A percentile compares a stretch with the other conserved stretches of the same genome.
Evolutionary conservation across 2,888 invertebrate genomes (phyloP).

Genomic region (Hyposoter dolosus): DNA sequence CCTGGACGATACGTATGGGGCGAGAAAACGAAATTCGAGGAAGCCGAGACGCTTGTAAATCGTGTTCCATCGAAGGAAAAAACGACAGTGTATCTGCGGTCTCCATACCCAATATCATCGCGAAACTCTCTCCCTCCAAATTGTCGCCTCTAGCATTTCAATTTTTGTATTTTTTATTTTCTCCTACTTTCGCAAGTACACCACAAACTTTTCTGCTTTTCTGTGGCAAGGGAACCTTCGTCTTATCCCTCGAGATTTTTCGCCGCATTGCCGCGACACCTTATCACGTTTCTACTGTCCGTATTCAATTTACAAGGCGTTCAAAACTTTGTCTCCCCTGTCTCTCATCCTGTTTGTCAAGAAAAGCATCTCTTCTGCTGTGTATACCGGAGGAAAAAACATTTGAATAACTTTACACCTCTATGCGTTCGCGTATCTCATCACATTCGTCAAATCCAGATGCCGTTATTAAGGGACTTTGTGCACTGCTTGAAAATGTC

Average conservation of each 20-base stretch:
- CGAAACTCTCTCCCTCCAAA: constrained; percentile 16
- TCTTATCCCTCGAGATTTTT: constrained; percentile 1
- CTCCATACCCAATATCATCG: constrained; percentile 40
- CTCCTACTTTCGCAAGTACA: constrained; percentile 15
- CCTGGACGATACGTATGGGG: constrained; percentile 28
- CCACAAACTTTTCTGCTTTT: constrained; percentile 62
- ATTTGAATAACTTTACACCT: constrained; percentile 32
- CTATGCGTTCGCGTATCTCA: not conserved
- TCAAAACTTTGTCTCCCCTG: constrained; percentile 42
- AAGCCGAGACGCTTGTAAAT: constrained; percentile 45
- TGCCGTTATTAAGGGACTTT: not conserved
- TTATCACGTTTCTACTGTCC: constrained; percentile 53
- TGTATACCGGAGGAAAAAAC: constrained; percentile 11
- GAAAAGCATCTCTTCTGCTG: not conserved
- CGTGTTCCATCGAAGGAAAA: constrained; percentile 39
- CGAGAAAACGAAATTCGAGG: constrained; percentile 19
- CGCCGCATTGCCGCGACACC: constrained; percentile 24
- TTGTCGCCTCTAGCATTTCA: constrained; percentile 59
- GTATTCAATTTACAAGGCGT: constrained; percentile 58
- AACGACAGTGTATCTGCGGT: constrained; percentile 11
- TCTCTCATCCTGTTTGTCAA: constrained; percentile 18
- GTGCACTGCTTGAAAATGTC: not conserved
- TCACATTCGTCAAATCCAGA: not conserved
- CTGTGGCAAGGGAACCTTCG: constrained; percentile 27
- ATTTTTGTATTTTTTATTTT: constrained; percentile 50